phyloP scores from a whole-genome alignment of 2,797 vertebrate species.

The Catamblyrhynchus diadema region DNA sequence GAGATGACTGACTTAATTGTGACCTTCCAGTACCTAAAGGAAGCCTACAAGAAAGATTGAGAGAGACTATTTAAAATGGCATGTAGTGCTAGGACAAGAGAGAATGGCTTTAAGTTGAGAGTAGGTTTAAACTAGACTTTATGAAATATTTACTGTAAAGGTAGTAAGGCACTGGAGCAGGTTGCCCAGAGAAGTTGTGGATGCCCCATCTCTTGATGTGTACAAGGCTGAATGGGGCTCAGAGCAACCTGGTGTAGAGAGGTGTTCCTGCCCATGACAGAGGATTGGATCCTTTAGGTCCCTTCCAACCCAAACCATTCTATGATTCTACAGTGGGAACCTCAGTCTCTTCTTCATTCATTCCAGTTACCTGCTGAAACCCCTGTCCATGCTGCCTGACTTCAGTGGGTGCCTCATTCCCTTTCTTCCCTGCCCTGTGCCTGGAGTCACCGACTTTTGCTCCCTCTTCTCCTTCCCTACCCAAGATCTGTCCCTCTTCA shows the following conservation, averaged over 20 bases:
- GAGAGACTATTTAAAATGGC: background rate
- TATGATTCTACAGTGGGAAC: fast-evolving
- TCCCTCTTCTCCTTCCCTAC: background rate
- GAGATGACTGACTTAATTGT: background rate
- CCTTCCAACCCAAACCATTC: background rate
- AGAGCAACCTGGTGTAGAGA: background rate
- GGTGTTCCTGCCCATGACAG: background rate
- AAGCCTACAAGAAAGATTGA: background rate
- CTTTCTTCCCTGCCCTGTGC: background rate
- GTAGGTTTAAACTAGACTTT: background rate
- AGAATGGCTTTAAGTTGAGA: background rate
- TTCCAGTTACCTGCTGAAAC: background rate
- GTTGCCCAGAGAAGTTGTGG: background rate
- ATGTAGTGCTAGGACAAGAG: background rate
- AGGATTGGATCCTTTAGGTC: background rate
- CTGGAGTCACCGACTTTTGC: background rate
- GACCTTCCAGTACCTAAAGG: background rate
- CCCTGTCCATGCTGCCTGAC: background rate
- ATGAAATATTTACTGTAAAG: background rate
- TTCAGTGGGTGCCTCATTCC: background rate
- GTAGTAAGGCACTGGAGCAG: background rate
- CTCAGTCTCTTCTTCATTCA: background rate
- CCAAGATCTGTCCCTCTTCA: background rate
- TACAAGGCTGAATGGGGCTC: background rate
- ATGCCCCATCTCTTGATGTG: background rate